Conservation (phyloP, 2,888 invertebrate genomes). For the Eristalis arbustorum region DNA sequence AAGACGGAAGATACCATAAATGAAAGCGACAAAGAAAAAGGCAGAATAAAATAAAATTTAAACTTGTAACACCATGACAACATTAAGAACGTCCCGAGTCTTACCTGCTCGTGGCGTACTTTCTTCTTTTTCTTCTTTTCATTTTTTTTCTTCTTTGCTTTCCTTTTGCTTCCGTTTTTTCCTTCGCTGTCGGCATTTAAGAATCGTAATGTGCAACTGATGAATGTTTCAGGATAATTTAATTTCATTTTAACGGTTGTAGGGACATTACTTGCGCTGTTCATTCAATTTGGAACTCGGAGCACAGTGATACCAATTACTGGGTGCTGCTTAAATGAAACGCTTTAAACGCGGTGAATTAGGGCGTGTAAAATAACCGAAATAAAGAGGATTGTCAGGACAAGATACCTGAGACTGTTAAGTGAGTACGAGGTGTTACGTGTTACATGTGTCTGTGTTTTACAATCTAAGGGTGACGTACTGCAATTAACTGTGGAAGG, state of each 20-base stretch:
- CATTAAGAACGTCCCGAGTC: constrained; percentile 22
- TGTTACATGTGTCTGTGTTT: too few relatives aligned
- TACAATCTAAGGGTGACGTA: too few relatives aligned
- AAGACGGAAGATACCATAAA: constrained; percentile 8
- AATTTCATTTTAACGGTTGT: constrained; percentile 51
- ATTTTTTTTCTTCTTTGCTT: neutral
- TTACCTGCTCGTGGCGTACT: neutral
- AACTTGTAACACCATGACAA: constrained; percentile 48
- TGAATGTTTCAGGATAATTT: constrained; percentile 54
- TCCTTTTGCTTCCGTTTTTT: too few relatives aligned
- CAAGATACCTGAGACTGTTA: too few relatives aligned
- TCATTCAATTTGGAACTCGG: neutral
- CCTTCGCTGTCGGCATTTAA: neutral
- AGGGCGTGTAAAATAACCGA: neutral
- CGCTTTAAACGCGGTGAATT: neutral
- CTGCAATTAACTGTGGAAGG: too few relatives aligned
- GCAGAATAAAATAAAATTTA: constrained; percentile 34
- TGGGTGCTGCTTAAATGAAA: neutral
- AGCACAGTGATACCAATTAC: neutral
- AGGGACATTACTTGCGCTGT: constrained; percentile 24
- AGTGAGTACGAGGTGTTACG: neutral
- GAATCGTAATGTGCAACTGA: constrained; percentile 32
- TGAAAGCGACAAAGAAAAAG: constrained; percentile 27
- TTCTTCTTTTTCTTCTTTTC: neutral
- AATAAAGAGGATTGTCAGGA: neutral